Evolutionary conservation across 2,113 vertebrate genomes (phyloP), one percentile per base, ranked within the genome.

Genomic region (Nothobranchius kuhntae): DNA sequence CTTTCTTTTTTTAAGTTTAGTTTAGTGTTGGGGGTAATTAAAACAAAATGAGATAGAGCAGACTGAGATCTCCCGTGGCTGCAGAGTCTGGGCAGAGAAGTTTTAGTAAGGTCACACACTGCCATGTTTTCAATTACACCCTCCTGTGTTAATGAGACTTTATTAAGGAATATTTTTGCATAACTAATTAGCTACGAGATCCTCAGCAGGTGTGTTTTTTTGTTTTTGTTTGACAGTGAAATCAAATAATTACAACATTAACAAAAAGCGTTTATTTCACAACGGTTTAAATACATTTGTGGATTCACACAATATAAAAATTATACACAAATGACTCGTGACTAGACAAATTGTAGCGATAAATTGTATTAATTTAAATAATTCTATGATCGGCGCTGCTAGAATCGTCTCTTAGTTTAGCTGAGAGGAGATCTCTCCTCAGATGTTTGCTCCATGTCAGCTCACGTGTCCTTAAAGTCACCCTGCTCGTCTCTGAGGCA

Each of bases 1-100:
- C 86, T 81, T 83, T 75, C 86, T 85, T 91, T 12, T 40, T 40
- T 92, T 89, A 87, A 87, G 89, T 85, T 77, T 75, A 52, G 61
- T 65, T 77, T 62, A 63, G 68, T 50, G 71, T 75, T 30, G 51
- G 72, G 38, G 82, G 81, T 89, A 88, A 92, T 90, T 91, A 89
- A 89, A 89, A 87, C 85, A 89, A 90, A 88, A 77, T 70, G 79
- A 73, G 79, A 85, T 78, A 73, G 77, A 21, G 46, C 56, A 73
- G 68, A 73, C 63, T 9, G 50, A 61, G 82, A 70, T 79, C 84
- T 87, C 80, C 21, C 24, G 66, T 61, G 74, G 85, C 76, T 80
- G 59, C 77, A 60, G 53, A 74, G 76, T 72, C 47, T 63, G 70
- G 66, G 72, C 21, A 56, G 30, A 84, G 73, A 79, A 81, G 81